Evolutionary conservation across 53 echinoderm and acorn worm species (phyloP), one percentile per base, ranked within the genome.

Genomic region (Paracentrotus lividus): DNA sequence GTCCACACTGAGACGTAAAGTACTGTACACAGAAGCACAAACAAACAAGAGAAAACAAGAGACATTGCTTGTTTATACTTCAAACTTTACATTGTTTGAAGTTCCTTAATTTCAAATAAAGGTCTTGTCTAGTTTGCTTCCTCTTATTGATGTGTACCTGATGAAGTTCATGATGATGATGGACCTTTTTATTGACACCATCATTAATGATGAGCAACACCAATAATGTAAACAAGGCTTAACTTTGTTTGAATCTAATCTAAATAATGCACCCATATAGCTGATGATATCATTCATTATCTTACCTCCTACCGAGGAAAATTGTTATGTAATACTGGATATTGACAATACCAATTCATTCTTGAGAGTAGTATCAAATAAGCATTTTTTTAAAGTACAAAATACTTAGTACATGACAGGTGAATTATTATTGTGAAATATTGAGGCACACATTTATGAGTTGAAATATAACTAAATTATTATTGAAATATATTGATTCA

Each of bases 11-110:
- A 1, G 40, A 72, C 36, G 20, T 72, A 5, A 5, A 40, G 40
- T 18, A 5, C 36, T 72, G 40, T 40, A 40, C 72, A 72, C 72
- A 72, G 72, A 72, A 72, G 36, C 36, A 40, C 21, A 38, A 72
- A 40, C 40, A 72, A 72, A 72, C 38, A 72, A 72, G 72, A 20
- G 20, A 72, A 72, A 72, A 72, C 38, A 72, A 72, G 72, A 20
- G 20, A 72, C 40, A 40, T 72, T 72, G 40, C 38, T 40, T 72
- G 72, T 72, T 72, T 40, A 72, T 40, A 72, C 72, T 72, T 1
- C 18, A 36, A 72, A 72, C 40, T 72, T 72, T 15, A 72, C 51
- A 51, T 51, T 51, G 51, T 59, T 59, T 64, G 27, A 29, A 31
- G n/a, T n/a, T 59, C n/a, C 5, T 59, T 24, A 59, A 24, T 59